phyloP scores from a whole-genome alignment of 2,888 invertebrate genomes.

The Xestoiulus laeticollis region DNA sequence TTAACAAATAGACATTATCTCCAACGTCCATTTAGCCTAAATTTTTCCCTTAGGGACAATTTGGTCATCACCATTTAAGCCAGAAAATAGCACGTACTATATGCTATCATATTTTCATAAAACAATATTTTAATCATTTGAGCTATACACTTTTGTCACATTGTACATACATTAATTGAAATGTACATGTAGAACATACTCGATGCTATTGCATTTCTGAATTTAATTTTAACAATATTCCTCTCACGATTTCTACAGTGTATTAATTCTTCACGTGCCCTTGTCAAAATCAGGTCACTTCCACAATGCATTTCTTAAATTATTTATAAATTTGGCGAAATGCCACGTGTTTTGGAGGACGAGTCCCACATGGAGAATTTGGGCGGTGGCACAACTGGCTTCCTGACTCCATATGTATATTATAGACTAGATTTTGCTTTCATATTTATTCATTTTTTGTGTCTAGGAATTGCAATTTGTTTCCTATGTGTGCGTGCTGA shows the following conservation, averaged over 20 bases:
- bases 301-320: slow-evolving; percentile 14
- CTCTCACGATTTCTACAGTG: not conserved
- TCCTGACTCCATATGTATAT: not conserved
- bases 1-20: not conserved
- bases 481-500: not conserved
- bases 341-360: not conserved
- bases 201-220: too few species aligned
- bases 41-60: not conserved
- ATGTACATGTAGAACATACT: too few species aligned
- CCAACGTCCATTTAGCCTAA: not conserved
- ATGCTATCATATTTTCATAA: too few species aligned
- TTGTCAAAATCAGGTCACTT: slow-evolving; percentile 39
- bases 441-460: not conserved
- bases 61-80: not conserved
- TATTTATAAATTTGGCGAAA: slow-evolving; percentile 10
- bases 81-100: not conserved
- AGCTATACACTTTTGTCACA: not conserved
- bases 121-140: not conserved
- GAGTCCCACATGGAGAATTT: slow-evolving; percentile 12
- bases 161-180: not conserved
- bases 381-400: not conserved
- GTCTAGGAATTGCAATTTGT: not conserved
- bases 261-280: not conserved
- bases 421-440: not conserved
- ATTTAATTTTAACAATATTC: too few species aligned